Evolutionary conservation across 2,113 vertebrate species (phyloP), one percentile per base, ranked within the genome.

Genomic region (Anoplopoma fimbria): DNA sequence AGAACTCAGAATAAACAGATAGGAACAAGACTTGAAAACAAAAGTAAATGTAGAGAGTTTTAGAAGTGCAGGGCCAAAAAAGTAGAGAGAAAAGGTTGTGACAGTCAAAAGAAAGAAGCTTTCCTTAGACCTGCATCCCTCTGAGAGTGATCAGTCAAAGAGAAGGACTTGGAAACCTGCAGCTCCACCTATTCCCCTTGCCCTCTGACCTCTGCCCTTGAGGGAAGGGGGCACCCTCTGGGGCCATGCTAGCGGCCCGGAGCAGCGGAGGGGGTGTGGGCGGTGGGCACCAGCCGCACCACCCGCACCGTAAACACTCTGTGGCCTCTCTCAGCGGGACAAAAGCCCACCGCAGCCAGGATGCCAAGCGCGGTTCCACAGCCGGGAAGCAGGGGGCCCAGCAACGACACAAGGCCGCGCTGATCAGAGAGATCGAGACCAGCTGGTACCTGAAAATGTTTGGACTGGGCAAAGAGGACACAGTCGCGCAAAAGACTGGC

Each of bases 371-470:
- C 68, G 86, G 72, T 68, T 93, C 91, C 29, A 79, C 90, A 33
- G 82, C 89, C 0, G 89, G 82, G 62, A 93, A 92, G 84, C 96
- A 94, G 74, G 93, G 76, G 27, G 80, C 76, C 8, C 96, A 92
- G 88, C 92, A 95, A 76, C 88, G 92, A 0, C 93, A 95, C 79
- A 97, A 94, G 34, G 95, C 95, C 36, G 93, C 95, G 0, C 88
- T 97, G 51, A 94, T 97, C 71, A 93, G 95, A 9, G 97, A 98
- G 83, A 94, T 97, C 91, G 98, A 99, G 95, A 97, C 96, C 95
- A 96, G 83, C 92, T 98, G 97, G 96, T 99, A 98, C 93, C 93
- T 99, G 61, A 95, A 95, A 74, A 92, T 96, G 77, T 97, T 95
- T 6, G 97, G 96, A 58, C 90, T 98, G 63, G 96, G 96, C 60